A percentile compares a stretch with the other conserved stretches of the same genome.
These are phyloP conservation scores for Geotrypetes seraphini DNA, from an alignment of 2,797 vertebrate species.

Conservation along the genomic window DNA sequence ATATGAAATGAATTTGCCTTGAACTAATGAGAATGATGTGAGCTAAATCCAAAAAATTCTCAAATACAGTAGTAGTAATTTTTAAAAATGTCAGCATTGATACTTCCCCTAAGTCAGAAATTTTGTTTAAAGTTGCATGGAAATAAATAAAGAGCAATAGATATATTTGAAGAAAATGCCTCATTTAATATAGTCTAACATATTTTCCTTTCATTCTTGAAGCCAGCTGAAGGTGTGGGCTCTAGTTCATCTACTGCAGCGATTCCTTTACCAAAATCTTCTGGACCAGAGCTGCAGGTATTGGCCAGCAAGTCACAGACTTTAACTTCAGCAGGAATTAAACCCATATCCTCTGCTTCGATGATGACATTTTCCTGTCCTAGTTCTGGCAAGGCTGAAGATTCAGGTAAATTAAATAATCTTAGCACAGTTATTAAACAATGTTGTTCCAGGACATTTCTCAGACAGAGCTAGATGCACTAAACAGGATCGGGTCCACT, in stretches of 20 bases:
- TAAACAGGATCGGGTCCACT: no score
- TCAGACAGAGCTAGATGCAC: no score
- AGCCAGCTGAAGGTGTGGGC: slow-evolving; percentile 47
- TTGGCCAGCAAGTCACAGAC: slow-evolving; percentile 72
- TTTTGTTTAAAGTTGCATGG: no score
- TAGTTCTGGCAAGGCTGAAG: slow-evolving; percentile 44
- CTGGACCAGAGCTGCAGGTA: slow-evolving; percentile 68
- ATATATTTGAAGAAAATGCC: background rate
- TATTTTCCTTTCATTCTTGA: background rate
- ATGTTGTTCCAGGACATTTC: no score
- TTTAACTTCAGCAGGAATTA: slow-evolving; percentile 29
- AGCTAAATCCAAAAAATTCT: no score
- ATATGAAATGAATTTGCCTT: no score
- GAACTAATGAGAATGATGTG: no score
- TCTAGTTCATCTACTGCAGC: slow-evolving; percentile 34
- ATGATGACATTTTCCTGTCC: slow-evolving; percentile 42
- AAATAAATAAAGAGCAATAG: no score
- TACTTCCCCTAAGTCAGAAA: no score
- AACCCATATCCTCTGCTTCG: slow-evolving; percentile 43
- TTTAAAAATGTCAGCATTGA: no score
- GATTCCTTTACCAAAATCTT: slow-evolving; percentile 47
- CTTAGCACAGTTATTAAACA: no score
- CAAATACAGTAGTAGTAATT: no score
- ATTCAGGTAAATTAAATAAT: slow-evolving; percentile 42
- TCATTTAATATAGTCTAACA: background rate